Conservation (phyloP, 2,113 vertebrate genomes). For the Rissa tridactyla region DNA sequence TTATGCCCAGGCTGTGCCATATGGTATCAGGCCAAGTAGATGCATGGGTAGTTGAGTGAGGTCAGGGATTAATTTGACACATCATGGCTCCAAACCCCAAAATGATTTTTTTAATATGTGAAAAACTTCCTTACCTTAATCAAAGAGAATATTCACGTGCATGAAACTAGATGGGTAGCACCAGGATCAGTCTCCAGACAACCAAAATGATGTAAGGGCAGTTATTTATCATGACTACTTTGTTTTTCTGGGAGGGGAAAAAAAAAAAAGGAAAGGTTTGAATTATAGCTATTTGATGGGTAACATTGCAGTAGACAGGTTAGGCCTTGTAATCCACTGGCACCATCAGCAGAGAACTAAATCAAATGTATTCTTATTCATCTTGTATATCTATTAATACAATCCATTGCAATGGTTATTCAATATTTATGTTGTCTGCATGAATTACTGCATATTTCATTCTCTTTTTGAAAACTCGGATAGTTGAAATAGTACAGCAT, state of each 20-base stretch:
- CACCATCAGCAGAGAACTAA: slow-evolving; percentile 30
- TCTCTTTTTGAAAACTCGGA: slow-evolving; percentile 41
- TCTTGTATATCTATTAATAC: slow-evolving; percentile 45
- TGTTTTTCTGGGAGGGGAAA: background rate
- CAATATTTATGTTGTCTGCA: slow-evolving; percentile 33
- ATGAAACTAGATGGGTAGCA: background rate
- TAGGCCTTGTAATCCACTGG: slow-evolving; percentile 33
- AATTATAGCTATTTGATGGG: background rate
- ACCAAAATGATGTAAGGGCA: background rate
- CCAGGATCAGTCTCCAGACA: background rate
- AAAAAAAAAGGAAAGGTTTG: background rate
- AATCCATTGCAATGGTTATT: slow-evolving; percentile 37
- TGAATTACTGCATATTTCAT: slow-evolving; percentile 42
- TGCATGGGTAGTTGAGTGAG: background rate
- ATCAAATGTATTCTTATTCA: slow-evolving; percentile 17
- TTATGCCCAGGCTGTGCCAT: background rate
- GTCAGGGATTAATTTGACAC: background rate
- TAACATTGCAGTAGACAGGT: background rate
- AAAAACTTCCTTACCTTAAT: background rate
- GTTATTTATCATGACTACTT: background rate
- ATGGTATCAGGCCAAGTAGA: background rate
- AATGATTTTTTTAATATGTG: background rate
- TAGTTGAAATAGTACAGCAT: slow-evolving; percentile 32
- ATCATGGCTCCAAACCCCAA: background rate
- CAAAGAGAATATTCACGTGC: background rate